phyloP scores from a whole-genome alignment of 2,888 invertebrate genomes.

The Thecophora atra region DNA sequence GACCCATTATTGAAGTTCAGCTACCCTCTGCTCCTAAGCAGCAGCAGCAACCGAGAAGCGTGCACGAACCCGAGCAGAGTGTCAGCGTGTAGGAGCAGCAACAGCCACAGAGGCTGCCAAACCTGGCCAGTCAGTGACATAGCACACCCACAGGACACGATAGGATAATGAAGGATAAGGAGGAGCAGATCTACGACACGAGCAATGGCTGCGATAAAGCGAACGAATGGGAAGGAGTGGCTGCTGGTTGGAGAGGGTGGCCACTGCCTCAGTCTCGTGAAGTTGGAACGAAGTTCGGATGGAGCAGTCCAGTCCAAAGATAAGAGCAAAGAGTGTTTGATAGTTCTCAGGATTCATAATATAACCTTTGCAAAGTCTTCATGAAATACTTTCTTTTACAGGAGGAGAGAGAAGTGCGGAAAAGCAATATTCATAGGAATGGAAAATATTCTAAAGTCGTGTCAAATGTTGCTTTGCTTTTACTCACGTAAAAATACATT shows the following conservation, averaged over 20 bases:
- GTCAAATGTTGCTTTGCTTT: neutral
- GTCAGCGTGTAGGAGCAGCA: constrained; percentile 44
- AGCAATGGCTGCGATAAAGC: constrained; percentile 58
- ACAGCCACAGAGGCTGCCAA: constrained; percentile 36
- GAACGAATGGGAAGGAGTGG: constrained; percentile 22
- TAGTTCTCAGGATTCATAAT: neutral
- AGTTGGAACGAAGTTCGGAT: constrained; percentile 1
- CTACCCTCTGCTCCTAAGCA: constrained; percentile 10
- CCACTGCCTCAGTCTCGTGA: neutral
- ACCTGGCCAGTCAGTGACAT: constrained; percentile 50
- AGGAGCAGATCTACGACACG: constrained; percentile 63
- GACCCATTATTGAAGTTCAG: constrained; percentile 59
- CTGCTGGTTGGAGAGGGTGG: neutral
- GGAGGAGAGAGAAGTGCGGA: too few relatives aligned
- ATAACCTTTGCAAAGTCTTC: neutral
- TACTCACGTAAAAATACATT: constrained; percentile 29
- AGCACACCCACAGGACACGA: constrained; percentile 54
- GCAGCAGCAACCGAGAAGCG: constrained; percentile 20
- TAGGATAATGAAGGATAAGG: constrained; percentile 56
- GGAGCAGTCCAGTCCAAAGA: neutral
- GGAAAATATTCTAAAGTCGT: neutral
- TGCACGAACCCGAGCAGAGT: constrained; percentile 49
- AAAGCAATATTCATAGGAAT: neutral
- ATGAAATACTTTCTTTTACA: neutral
- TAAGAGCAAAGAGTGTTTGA: neutral